Conservation (phyloP, 2,888 invertebrate genomes). For the Mesorhabditis spiculigera region DNA sequence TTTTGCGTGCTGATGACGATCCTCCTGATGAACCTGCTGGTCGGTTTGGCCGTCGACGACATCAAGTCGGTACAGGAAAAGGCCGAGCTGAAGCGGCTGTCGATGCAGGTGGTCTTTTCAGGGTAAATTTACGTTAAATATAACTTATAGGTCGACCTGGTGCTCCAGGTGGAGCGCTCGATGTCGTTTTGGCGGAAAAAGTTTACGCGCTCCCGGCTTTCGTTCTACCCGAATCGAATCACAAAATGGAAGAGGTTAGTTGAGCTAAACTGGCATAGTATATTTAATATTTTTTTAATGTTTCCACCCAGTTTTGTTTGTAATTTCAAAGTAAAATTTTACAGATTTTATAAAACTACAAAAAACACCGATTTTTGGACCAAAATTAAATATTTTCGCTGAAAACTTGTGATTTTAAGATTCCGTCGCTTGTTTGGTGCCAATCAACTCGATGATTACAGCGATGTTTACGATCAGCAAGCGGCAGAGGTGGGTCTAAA, state of each 20-base stretch:
- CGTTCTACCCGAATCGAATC: slow-evolving; percentile 9
- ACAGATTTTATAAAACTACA: no score
- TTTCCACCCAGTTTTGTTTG: no score
- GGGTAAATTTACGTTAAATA: background rate
- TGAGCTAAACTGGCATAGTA: background rate
- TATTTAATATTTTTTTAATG: background rate
- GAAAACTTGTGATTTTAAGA: no score
- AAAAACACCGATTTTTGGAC: no score
- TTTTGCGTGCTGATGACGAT: slow-evolving; percentile 59
- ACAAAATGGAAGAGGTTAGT: slow-evolving; percentile 13
- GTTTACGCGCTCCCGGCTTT: slow-evolving; percentile 9
- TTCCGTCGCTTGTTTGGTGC: background rate
- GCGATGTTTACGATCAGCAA: background rate
- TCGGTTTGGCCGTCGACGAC: slow-evolving; percentile 65
- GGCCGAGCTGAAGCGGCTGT: slow-evolving; percentile 61
- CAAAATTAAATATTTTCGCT: no score
- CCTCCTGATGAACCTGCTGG: slow-evolving; percentile 61
- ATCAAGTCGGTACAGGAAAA: slow-evolving; percentile 64
- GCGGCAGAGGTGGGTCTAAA: background rate
- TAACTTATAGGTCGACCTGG: slow-evolving; percentile 24
- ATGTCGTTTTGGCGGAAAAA: slow-evolving; percentile 6
- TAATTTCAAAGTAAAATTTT: no score
- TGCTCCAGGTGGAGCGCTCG: slow-evolving; percentile 32
- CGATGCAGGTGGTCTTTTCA: slow-evolving; percentile 44
- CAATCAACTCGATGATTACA: background rate